phyloP scores from a whole-genome alignment of 2,113 vertebrate genomes.

The Ursus arctos region DNA sequence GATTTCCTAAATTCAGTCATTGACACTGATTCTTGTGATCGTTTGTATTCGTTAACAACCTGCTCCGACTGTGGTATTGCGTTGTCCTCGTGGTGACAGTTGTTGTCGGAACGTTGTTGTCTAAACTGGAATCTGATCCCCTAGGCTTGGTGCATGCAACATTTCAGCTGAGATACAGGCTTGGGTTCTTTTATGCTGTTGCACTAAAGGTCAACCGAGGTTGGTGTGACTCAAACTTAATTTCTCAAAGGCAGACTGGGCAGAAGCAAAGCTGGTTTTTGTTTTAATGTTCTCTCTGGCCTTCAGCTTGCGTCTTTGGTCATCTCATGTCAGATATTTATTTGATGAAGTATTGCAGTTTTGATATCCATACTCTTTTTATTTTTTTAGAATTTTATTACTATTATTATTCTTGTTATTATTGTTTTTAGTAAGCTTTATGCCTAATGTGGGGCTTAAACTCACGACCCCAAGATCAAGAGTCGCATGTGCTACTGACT shows the following conservation, averaged over 20 bases:
- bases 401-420: background rate
- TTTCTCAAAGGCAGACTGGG: constrained; percentile 47
- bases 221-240: constrained; percentile 32
- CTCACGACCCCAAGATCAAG: background rate
- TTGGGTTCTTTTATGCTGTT: background rate
- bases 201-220: background rate
- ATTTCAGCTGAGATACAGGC: background rate
- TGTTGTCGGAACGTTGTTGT: background rate
- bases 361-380: background rate
- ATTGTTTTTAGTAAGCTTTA: background rate
- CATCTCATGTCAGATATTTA: constrained; percentile 2
- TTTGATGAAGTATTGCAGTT: background rate
- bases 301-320: constrained; percentile 19
- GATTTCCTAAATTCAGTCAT: constrained; percentile 48
- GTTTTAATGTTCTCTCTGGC: constrained; percentile 28
- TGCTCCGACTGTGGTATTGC: background rate
- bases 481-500: background rate
- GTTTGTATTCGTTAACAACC: constrained; percentile 19
- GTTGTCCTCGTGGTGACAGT: background rate
- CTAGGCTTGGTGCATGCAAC: background rate
- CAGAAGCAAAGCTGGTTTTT: background rate
- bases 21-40: background rate
- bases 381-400: background rate
- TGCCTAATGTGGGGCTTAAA: background rate
- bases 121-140: background rate